Evolutionary conservation across 2,797 vertebrate genomes (phyloP).

Genomic region (Semaprochilodus insignis): DNA sequence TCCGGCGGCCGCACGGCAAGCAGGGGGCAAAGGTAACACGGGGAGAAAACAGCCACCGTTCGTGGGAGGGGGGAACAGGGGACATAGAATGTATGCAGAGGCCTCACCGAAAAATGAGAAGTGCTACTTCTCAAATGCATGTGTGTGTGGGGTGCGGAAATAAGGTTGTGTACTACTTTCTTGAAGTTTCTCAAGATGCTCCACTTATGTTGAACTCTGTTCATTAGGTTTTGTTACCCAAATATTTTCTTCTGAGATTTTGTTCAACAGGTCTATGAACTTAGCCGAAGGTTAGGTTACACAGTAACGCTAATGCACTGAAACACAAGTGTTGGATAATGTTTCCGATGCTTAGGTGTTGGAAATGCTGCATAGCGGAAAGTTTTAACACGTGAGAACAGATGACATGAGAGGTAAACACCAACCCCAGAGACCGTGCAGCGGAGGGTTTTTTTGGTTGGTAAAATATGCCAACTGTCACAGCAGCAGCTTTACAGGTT

Average conservation of each 20-base stretch:
- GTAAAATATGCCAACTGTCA: slow-evolving; percentile 12
- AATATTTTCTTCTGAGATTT: not conserved
- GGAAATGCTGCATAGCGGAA: slow-evolving; percentile 13
- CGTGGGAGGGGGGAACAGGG: not conserved
- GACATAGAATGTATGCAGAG: not conserved
- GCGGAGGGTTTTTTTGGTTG: slow-evolving; percentile 12
- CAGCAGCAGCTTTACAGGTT: not conserved
- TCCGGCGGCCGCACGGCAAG: slow-evolving; percentile 74
- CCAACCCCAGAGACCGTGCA: not conserved
- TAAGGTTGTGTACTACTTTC: slow-evolving; percentile 25
- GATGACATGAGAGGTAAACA: not conserved
- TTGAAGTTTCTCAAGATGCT: slow-evolving; percentile 8
- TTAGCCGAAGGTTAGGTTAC: not conserved
- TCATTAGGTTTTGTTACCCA: too few species aligned
- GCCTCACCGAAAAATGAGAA: slow-evolving; percentile 31
- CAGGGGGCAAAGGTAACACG: slow-evolving; percentile 73
- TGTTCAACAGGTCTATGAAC: not conserved
- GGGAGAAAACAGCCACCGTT: not conserved
- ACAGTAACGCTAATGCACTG: not conserved
- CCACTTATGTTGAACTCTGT: not conserved
- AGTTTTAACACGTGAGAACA: slow-evolving; percentile 6
- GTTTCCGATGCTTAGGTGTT: not conserved
- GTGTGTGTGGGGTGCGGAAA: slow-evolving; percentile 34
- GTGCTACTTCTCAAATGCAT: slow-evolving; percentile 2
- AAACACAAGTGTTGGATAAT: not conserved